Evolutionary conservation across 2,888 invertebrate species (phyloP).

Genomic region (Diaphora mendica): DNA sequence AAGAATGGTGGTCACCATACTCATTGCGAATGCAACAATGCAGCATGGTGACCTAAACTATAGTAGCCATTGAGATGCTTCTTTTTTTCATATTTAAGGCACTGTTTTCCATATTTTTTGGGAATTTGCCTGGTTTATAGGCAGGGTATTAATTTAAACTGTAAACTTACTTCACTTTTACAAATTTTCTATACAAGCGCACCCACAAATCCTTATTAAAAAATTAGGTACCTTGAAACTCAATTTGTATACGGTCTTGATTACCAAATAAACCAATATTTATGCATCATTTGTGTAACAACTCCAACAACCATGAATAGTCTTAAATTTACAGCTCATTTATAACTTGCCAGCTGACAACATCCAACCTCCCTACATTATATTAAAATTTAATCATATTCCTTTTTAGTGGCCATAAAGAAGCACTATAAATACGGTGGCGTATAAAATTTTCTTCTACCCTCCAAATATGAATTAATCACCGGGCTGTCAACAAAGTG

Average conservation of each 20-base stretch:
- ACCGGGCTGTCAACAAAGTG: slow-evolving; percentile 72
- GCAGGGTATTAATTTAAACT: too few relatives aligned
- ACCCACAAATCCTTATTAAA: background rate
- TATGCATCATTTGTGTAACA: background rate
- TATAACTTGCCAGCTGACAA: slow-evolving; percentile 15
- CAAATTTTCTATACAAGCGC: too few relatives aligned
- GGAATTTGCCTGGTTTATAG: too few relatives aligned
- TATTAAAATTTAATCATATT: slow-evolving; percentile 53
- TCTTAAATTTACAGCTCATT: slow-evolving; percentile 12
- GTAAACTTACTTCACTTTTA: too few relatives aligned
- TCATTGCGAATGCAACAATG: too few relatives aligned
- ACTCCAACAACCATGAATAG: background rate
- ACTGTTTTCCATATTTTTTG: too few relatives aligned
- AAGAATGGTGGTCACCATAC: too few relatives aligned
- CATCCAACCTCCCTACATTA: slow-evolving; percentile 19
- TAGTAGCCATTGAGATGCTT: too few relatives aligned
- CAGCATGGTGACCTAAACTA: too few relatives aligned
- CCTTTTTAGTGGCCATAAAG: slow-evolving; percentile 42
- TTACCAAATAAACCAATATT: background rate
- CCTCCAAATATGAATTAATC: slow-evolving; percentile 74
- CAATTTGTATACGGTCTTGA: background rate
- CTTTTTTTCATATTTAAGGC: too few relatives aligned
- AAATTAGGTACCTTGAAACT: background rate
- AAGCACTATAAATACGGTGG: slow-evolving; percentile 52
- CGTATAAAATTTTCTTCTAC: slow-evolving; percentile 63